Evolutionary conservation across 2,888 invertebrate species (phyloP).

Genomic region (Blastobasis adustella): DNA sequence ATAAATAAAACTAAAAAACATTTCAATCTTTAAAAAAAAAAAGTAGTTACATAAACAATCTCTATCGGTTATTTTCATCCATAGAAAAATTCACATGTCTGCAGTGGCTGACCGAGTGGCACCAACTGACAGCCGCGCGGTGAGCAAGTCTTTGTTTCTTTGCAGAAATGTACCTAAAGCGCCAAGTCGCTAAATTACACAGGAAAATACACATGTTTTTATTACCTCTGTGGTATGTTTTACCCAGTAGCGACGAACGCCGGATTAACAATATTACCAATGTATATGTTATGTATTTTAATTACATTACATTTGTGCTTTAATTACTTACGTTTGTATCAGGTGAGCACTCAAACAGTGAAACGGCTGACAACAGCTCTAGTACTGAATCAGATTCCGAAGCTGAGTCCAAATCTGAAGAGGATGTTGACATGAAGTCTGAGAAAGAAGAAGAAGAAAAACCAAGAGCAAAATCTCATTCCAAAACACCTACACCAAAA

Average conservation of each 20-base stretch:
- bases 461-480: slow-evolving; percentile 41
- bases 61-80: no score
- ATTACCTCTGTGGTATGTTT: background rate
- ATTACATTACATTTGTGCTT: background rate
- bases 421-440: slow-evolving; percentile 44
- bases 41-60: no score
- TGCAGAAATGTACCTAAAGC: no score
- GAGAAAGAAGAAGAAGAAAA: slow-evolving; percentile 51
- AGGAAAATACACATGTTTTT: background rate
- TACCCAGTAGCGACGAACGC: background rate
- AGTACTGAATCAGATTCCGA: slow-evolving; percentile 57
- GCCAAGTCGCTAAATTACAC: no score
- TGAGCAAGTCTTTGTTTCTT: no score
- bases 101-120: no score
- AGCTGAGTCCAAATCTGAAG: slow-evolving; percentile 57
- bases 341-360: slow-evolving; percentile 66
- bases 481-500: slow-evolving; percentile 51
- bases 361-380: slow-evolving; percentile 66
- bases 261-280: background rate
- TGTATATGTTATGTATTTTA: background rate
- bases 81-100: no score
- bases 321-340: slow-evolving; percentile 15
- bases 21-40: no score
- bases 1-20: no score
- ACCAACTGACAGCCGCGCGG: no score